These are phyloP conservation scores for Carassius auratus DNA, from an alignment of 2,113 vertebrate genomes.

Conservation along the genomic window DNA sequence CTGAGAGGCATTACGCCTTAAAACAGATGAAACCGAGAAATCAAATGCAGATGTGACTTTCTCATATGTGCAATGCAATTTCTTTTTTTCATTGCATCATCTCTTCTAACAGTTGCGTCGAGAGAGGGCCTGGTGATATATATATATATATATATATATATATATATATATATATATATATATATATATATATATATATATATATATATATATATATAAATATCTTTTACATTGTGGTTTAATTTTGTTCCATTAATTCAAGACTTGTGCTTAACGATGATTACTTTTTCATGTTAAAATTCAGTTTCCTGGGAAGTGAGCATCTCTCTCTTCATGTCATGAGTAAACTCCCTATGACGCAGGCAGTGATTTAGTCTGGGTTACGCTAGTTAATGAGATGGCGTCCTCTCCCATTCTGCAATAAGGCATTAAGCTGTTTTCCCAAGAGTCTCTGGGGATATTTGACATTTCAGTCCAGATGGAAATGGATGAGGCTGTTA, in stretches of 20 bases:
- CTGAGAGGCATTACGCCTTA: neutral
- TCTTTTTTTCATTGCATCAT: neutral
- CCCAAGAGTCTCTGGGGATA: slow-evolving; percentile 39
- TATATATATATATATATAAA: no score
- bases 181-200: no score
- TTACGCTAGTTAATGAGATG: slow-evolving; percentile 10
- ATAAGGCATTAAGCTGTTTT: slow-evolving; percentile 34
- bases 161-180: no score
- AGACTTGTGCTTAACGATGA: neutral
- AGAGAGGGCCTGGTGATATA: neutral
- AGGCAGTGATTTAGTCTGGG: neutral
- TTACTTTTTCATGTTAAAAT: neutral
- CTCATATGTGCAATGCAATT: neutral
- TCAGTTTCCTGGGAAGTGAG: neutral
- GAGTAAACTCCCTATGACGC: neutral
- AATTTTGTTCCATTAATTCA: neutral
- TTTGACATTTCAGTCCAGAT: slow-evolving; percentile 49
- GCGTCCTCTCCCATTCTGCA: slow-evolving; percentile 1
- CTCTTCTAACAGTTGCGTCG: neutral
- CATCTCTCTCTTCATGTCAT: neutral
- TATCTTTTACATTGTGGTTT: neutral
- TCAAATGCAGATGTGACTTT: neutral
- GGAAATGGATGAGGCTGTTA: slow-evolving; percentile 29
- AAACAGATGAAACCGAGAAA: neutral
- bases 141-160: no score